These are phyloP conservation scores for Myiagra hebetior DNA, from an alignment of 2,113 vertebrate genomes.

Conservation along the genomic window DNA sequence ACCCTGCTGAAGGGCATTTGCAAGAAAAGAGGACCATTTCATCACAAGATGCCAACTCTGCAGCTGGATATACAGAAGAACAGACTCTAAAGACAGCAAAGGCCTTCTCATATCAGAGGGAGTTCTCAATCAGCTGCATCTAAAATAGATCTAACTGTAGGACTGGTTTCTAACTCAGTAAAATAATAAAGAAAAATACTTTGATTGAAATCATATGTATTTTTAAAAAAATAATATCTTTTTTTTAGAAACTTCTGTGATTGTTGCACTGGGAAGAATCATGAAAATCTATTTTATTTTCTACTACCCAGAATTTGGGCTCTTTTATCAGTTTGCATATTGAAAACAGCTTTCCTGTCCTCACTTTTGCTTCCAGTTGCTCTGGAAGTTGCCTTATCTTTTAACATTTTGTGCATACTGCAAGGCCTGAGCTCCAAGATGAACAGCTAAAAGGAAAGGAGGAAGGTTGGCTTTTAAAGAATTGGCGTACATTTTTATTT, in stretches of 20 bases:
- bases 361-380: background rate
- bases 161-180: background rate
- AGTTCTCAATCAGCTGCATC: background rate
- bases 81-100: background rate
- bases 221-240: background rate
- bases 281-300: conserved; percentile 17
- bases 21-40: background rate
- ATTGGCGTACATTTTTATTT: background rate
- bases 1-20: background rate
- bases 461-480: background rate
- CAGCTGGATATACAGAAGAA: background rate
- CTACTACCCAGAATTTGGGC: background rate
- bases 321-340: conserved; percentile 10
- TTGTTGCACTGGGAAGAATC: background rate
- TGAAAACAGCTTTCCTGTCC: background rate
- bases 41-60: background rate
- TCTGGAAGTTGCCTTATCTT: background rate
- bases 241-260: background rate
- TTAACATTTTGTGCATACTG: background rate
- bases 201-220: background rate
- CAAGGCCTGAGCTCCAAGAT: background rate
- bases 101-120: background rate
- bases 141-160: background rate
- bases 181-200: background rate
- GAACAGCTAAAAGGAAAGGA: background rate